Evolutionary conservation across 2,888 invertebrate genomes (phyloP).

Genomic region (Platycheirus rosarum): DNA sequence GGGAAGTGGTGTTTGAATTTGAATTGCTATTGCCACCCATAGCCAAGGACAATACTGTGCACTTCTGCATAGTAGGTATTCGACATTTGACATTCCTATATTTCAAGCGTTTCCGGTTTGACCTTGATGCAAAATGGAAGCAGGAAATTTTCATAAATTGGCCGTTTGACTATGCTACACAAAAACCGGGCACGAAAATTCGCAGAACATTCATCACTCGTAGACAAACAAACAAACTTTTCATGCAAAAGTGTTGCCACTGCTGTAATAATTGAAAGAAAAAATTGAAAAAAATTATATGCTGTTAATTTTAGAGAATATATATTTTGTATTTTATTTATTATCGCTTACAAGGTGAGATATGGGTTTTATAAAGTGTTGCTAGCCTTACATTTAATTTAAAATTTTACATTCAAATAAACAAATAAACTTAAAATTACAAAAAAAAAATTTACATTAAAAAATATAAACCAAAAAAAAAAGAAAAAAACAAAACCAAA

Average conservation of each 20-base stretch:
- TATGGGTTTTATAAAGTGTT: no score
- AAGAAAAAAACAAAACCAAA: no score
- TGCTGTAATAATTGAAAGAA: not conserved
- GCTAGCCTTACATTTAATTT: no score
- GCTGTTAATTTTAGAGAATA: no score
- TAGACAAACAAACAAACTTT: not conserved
- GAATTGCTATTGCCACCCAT: not conserved
- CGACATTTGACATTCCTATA: constrained; percentile 7
- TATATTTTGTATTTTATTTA: no score
- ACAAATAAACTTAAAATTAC: no score
- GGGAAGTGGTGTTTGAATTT: constrained; percentile 18
- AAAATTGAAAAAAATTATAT: no score
- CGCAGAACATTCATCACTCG: constrained; percentile 57
- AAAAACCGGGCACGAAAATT: constrained; percentile 44
- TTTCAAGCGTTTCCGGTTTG: constrained; percentile 31
- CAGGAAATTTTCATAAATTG: constrained; percentile 63
- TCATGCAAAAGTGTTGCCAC: constrained; percentile 11
- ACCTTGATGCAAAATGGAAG: constrained; percentile 57
- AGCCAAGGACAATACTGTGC: not conserved
- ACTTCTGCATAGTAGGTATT: constrained; percentile 32
- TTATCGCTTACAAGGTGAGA: no score
- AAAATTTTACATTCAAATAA: no score
- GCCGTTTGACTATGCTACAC: constrained; percentile 45
- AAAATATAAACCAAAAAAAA: no score
- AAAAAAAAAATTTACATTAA: no score